A percentile compares a stretch with the other conserved stretches of the same genome.
phyloP scores from a whole-genome alignment of 2,888 invertebrate genomes.

The Orgyia antiqua region DNA sequence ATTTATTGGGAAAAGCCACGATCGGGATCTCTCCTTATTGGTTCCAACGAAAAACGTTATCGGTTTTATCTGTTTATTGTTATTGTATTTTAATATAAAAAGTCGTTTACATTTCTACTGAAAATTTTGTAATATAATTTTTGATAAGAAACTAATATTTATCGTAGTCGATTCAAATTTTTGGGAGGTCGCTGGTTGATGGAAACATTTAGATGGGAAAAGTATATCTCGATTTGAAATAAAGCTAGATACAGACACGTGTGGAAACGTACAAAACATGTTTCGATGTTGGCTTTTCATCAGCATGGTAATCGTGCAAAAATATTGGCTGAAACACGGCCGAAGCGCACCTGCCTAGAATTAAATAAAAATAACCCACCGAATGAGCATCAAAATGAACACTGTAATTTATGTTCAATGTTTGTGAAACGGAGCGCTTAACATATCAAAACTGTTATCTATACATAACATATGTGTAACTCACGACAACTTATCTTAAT shows the following conservation, averaged over 20 bases:
- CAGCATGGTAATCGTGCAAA: constrained; percentile 75
- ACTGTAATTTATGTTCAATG: constrained; percentile 51
- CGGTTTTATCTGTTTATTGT: constrained; percentile 46
- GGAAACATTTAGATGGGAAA: too few species aligned
- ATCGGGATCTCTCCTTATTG: constrained; percentile 58
- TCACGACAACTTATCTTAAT: constrained; percentile 19
- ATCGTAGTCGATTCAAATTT: constrained; percentile 17
- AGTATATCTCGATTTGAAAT: constrained; percentile 30
- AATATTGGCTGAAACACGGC: constrained; percentile 64
- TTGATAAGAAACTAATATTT: constrained; percentile 20
- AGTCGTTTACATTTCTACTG: constrained; percentile 21
- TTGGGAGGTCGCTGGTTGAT: too few species aligned
- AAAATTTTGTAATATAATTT: constrained; percentile 20
- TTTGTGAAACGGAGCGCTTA: constrained; percentile 48
- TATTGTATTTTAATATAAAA: constrained; percentile 38
- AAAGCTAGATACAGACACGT: constrained; percentile 41
- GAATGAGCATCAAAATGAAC: constrained; percentile 54
- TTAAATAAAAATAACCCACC: constrained; percentile 73
- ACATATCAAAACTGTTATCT: constrained; percentile 34
- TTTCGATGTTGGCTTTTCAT: constrained; percentile 73
- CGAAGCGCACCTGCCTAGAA: constrained; percentile 65
- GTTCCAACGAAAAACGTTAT: constrained; percentile 48
- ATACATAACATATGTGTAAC: constrained; percentile 9
- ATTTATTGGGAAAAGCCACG: constrained; percentile 65
- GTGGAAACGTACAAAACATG: constrained; percentile 34